Evolutionary conservation across 2,113 vertebrate genomes (phyloP), one percentile per base, ranked within the genome.

Genomic region (Sander vitreus): DNA sequence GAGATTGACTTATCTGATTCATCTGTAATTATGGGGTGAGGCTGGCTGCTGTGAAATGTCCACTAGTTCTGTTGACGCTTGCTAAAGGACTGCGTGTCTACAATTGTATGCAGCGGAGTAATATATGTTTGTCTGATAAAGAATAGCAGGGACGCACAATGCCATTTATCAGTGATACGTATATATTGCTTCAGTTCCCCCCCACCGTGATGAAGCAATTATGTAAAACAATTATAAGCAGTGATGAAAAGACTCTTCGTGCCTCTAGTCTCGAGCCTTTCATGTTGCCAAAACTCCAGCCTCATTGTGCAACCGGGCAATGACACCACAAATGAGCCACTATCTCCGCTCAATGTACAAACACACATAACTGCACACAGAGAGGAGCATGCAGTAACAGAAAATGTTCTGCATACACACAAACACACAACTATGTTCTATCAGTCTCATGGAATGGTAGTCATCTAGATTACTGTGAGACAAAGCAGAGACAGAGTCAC

Each of bases 211-310:
- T 84, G 63, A 91, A 86, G 79, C 73, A 88, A 86, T 94, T 88
- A 86, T 80, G 76, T 70, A 77, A 89, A 92, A 85, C 85, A 78
- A 81, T 63, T 84, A 91, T 88, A 90, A 79, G 83, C 70, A 2
- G n/a, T 67, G 80, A 91, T 91, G 75, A 82, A 93, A 87, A 88
- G 73, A 71, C 69, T 59, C 48, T 77, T 65, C 45, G 60, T 80
- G 80, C 65, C 76, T 73, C 23, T 57, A 72, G 68, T 84, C 55
- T 76, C 7, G 2, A 64, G 63, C 75, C 87, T 92, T 88, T 93
- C 90, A 91, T 91, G 87, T 92, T 75, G 78, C 77, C 67, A 71
- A 43, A 73, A 88, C 80, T 80, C 62, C 71, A 58, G 68, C 72
- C 58, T 82, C 59, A n/a, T 86, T 58, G 47, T 27, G 54, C 77